Evolutionary conservation across 2,888 invertebrate genomes (phyloP).

Genomic region (Pegoplata infirma): DNA sequence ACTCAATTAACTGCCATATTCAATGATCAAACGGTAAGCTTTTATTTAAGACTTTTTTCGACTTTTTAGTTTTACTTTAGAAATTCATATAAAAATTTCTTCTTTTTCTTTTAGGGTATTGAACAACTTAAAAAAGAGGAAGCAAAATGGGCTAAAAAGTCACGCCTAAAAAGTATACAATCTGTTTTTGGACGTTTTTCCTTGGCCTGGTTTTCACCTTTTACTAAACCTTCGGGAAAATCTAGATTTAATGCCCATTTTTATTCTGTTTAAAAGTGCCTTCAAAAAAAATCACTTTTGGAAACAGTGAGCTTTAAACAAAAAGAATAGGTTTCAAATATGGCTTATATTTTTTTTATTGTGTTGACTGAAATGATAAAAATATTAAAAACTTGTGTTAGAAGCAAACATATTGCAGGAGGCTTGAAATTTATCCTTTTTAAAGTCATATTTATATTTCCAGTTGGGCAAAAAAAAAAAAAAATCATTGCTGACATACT

Average conservation of each 20-base stretch:
- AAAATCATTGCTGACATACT: too few relatives aligned
- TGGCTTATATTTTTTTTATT: too few relatives aligned
- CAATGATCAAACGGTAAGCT: slow-evolving; percentile 95
- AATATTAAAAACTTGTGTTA: too few relatives aligned
- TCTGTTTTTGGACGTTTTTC: slow-evolving; percentile 98
- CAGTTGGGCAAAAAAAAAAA: too few relatives aligned
- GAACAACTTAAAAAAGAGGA: slow-evolving; percentile 98
- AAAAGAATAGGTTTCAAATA: slow-evolving; percentile 18
- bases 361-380: too few relatives aligned
- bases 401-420: too few relatives aligned
- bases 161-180: slow-evolving; percentile 96
- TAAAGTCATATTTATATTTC: too few relatives aligned
- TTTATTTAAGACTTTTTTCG: neutral
- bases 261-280: slow-evolving; percentile 85
- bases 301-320: slow-evolving; percentile 1
- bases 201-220: slow-evolving; percentile 92
- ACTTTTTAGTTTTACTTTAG: neutral
- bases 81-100: neutral
- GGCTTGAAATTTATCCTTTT: too few relatives aligned
- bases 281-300: slow-evolving; percentile 20
- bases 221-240: slow-evolving; percentile 86
- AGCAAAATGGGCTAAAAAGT: slow-evolving; percentile 94
- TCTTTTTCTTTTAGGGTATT: slow-evolving; percentile 84
- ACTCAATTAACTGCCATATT: slow-evolving; percentile 98
- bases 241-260: slow-evolving; percentile 88